Conservation (phyloP, 1,140 invertebrate species). For the Agrypnia vestita region DNA sequence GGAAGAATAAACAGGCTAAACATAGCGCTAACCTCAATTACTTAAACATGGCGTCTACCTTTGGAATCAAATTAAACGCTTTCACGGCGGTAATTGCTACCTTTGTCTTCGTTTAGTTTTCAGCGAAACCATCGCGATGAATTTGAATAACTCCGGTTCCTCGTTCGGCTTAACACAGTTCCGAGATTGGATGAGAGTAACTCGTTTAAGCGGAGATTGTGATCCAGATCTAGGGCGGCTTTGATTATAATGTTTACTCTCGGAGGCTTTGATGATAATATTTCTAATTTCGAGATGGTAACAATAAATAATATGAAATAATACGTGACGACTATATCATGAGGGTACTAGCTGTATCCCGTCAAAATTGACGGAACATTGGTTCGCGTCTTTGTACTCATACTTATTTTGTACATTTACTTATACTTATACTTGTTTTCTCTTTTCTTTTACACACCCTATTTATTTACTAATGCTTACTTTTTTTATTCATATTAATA, state of each 20-base stretch:
- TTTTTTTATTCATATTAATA: no score
- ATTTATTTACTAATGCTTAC: no score
- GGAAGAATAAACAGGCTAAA: not conserved
- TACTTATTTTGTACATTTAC: no score
- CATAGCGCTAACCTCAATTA: conserved; percentile 4
- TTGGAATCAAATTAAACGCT: conserved; percentile 16
- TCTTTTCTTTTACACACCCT: no score
- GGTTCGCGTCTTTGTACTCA: no score
- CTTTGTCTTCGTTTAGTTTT: conserved; percentile 9
- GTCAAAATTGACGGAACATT: no score
- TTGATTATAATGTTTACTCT: not conserved
- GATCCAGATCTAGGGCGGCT: not conserved
- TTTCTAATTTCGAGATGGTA: not conserved
- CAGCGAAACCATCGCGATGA: not conserved
- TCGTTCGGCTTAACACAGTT: not conserved
- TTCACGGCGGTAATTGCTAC: not conserved
- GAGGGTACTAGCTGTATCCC: no score
- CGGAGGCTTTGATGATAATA: conserved; percentile 1
- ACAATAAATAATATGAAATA: no score
- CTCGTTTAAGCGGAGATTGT: not conserved
- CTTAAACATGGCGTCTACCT: not conserved
- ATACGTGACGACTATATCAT: no score
- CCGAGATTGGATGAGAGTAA: not conserved
- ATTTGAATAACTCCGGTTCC: conserved; percentile 2
- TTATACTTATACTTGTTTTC: no score